These are phyloP conservation scores for Pinctada fucata DNA, from an alignment of 2,888 invertebrate genomes.

Conservation along the genomic window DNA sequence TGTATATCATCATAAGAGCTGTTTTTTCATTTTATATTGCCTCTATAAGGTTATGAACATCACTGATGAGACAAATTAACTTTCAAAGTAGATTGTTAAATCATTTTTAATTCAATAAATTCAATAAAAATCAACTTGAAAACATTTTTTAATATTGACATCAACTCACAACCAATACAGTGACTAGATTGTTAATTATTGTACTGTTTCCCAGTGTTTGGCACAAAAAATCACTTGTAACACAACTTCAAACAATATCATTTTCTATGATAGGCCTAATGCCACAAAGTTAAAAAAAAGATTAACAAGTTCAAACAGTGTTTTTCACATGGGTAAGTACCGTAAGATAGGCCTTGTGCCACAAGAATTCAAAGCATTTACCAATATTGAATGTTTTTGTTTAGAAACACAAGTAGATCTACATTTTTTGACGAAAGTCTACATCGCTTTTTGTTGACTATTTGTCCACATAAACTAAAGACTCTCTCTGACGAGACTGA, in stretches of 20 bases:
- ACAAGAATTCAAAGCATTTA: not conserved
- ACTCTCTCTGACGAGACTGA: constrained; percentile 25
- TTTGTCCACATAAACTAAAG: constrained; percentile 23
- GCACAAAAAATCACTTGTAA: not conserved
- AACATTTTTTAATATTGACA: not conserved
- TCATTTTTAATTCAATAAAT: not conserved
- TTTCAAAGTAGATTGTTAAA: no score
- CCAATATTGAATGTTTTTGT: constrained; percentile 28
- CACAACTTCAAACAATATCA: not conserved
- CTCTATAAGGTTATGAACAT: not conserved
- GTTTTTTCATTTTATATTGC: not conserved
- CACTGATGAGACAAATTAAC: not conserved
- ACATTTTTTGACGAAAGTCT: constrained; percentile 7
- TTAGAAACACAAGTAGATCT: constrained; percentile 16
- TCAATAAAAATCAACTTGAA: not conserved
- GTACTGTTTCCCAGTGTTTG: no score
- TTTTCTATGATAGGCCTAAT: not conserved
- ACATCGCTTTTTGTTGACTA: constrained; percentile 22
- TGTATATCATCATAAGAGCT: not conserved
- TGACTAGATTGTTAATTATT: no score
- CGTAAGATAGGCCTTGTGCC: not conserved
- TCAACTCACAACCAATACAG: not conserved
- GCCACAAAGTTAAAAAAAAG: no score
- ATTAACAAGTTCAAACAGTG: no score
- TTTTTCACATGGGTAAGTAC: not conserved